Evolutionary conservation across 2,113 vertebrate genomes (phyloP).

Genomic region (Sardina pilchardus): DNA sequence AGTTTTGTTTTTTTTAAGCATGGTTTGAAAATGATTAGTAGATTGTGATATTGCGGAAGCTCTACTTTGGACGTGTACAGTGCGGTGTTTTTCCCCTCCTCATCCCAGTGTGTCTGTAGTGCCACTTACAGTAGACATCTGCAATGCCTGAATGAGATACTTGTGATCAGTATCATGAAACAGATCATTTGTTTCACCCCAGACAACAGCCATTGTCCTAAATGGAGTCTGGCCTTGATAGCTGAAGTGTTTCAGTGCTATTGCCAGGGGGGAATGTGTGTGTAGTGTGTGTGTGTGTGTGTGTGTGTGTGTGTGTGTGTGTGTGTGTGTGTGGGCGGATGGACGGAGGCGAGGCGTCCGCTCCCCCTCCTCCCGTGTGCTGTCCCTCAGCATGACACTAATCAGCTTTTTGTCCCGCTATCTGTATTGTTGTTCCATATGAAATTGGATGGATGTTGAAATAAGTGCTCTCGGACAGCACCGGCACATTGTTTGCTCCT

Average conservation of each 20-base stretch:
- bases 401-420: constrained; percentile 29
- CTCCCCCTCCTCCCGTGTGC: not conserved
- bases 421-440: constrained; percentile 21
- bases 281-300: constrained; percentile 3
- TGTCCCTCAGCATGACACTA: constrained; percentile 9
- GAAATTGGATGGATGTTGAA: constrained; percentile 27
- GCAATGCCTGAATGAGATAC: constrained; percentile 10
- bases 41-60: not conserved
- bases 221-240: constrained; percentile 10
- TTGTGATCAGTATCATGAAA: constrained; percentile 9
- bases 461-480: constrained; percentile 3
- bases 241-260: constrained; percentile 6
- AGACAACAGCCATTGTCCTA: not conserved
- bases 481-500: not conserved
- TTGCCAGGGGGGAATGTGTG: not conserved
- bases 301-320: not conserved
- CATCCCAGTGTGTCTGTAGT: not conserved
- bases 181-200: constrained; percentile 19
- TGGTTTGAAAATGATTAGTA: not conserved
- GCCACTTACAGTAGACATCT: not conserved
- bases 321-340: not conserved
- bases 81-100: not conserved
- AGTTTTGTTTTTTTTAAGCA: not conserved
- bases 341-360: not conserved
- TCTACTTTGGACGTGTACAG: not conserved